Evolutionary conservation across 2,113 vertebrate genomes (phyloP).

Genomic region (Arothron firmamentum): DNA sequence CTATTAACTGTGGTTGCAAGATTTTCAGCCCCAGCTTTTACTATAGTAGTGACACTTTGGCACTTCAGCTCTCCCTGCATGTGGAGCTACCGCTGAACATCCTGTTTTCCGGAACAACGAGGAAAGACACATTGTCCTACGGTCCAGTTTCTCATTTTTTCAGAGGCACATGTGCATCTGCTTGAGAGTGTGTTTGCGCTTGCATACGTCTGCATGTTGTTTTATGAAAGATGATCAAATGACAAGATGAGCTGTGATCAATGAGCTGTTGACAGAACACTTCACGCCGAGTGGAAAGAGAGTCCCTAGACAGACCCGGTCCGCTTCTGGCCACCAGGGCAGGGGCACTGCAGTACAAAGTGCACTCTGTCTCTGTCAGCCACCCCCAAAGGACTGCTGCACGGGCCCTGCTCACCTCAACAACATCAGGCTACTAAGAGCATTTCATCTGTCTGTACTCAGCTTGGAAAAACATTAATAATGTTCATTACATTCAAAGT

Average conservation of each 20-base stretch:
- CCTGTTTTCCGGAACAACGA: conserved; percentile 33
- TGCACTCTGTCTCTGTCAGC: conserved; percentile 72
- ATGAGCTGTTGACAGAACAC: conserved; percentile 82
- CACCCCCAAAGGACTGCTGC: conserved; percentile 54
- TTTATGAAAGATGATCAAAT: conserved; percentile 61
- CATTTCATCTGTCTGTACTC: conserved; percentile 61
- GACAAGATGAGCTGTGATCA: conserved; percentile 81
- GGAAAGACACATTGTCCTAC: conserved; percentile 62
- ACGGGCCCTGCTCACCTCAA: conserved; percentile 60
- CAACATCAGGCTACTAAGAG: conserved; percentile 61
- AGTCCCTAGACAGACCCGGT: conserved; percentile 66
- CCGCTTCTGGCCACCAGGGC: conserved; percentile 70
- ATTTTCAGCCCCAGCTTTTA: conserved; percentile 61
- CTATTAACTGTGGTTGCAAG: conserved; percentile 63
- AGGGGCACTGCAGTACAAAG: conserved; percentile 68
- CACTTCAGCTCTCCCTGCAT: conserved; percentile 34
- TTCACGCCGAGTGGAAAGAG: conserved; percentile 76
- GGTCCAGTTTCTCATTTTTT: conserved; percentile 57
- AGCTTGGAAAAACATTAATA: conserved; percentile 45
- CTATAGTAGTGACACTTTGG: conserved; percentile 50
- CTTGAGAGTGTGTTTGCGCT: conserved; percentile 17
- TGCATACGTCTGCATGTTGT: conserved; percentile 44
- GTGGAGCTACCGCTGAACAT: conserved; percentile 56
- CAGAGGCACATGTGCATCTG: conserved; percentile 22
- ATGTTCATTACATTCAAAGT: conserved; percentile 29